phyloP scores from a whole-genome alignment of 1,140 invertebrate species.

The Magallana ariakensis region DNA sequence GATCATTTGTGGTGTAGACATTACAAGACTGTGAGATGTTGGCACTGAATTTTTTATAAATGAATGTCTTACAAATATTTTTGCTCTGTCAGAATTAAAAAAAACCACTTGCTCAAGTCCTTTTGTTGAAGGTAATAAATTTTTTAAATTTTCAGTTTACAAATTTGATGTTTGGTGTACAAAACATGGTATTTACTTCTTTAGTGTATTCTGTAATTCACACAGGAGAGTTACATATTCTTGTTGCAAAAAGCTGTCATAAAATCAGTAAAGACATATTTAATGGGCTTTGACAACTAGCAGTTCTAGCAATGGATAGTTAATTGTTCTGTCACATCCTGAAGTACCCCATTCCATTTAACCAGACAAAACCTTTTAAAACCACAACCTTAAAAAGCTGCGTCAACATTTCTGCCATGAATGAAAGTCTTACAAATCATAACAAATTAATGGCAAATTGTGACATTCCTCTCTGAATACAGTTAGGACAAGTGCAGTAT shows the following conservation, averaged over 20 bases:
- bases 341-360: neutral
- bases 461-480: neutral
- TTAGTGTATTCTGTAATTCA: no score
- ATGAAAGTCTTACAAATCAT: neutral
- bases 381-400: neutral
- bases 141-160: no score
- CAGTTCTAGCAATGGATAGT: neutral
- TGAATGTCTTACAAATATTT: neutral
- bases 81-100: no score
- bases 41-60: neutral
- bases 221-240: no score
- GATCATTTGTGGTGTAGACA: constrained; percentile 18
- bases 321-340: neutral
- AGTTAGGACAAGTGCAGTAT: neutral
- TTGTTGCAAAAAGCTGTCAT: no score
- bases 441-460: no score
- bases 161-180: no score
- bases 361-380: constrained; percentile 3
- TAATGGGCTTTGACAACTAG: no score
- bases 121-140: no score
- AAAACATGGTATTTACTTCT: no score
- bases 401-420: neutral
- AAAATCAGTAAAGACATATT: no score
- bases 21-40: neutral
- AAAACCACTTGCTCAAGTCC: no score